These are phyloP conservation scores for Pangasius djambal DNA, from an alignment of 2,797 vertebrate species.

Conservation along the genomic window DNA sequence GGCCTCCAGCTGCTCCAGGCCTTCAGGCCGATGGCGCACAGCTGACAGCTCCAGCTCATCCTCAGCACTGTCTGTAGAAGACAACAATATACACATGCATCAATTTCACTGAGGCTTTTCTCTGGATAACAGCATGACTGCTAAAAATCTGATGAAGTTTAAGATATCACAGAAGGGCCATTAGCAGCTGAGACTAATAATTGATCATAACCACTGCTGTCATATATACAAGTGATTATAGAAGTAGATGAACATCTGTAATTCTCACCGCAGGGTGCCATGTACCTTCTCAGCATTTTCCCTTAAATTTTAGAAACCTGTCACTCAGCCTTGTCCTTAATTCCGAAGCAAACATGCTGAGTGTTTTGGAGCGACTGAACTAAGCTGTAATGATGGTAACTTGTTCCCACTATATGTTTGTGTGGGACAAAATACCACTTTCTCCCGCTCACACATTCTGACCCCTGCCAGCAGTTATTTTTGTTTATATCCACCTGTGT, in stretches of 20 bases:
- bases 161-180: neutral
- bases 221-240: neutral
- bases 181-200: neutral
- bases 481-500: neutral
- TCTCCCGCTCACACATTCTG: neutral
- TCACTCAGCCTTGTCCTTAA: neutral
- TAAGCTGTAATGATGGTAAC: neutral
- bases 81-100: conserved; percentile 43
- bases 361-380: neutral
- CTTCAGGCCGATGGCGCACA: conserved; percentile 95
- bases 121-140: neutral
- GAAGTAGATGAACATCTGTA: neutral
- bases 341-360: neutral
- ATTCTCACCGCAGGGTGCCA: neutral
- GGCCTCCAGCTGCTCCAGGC: conserved; percentile 91
- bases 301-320: neutral
- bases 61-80: conserved; percentile 90
- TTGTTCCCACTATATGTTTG: neutral
- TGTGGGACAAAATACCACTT: neutral
- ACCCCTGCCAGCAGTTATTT: neutral
- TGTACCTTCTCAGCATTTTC: neutral
- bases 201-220: neutral
- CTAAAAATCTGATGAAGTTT: neutral
- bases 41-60: conserved; percentile 97
- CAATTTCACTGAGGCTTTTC: neutral